Base-by-base conservation (phyloP, 2,113 vertebrate species). In the Pomatorhinus ruficollis region DNA sequence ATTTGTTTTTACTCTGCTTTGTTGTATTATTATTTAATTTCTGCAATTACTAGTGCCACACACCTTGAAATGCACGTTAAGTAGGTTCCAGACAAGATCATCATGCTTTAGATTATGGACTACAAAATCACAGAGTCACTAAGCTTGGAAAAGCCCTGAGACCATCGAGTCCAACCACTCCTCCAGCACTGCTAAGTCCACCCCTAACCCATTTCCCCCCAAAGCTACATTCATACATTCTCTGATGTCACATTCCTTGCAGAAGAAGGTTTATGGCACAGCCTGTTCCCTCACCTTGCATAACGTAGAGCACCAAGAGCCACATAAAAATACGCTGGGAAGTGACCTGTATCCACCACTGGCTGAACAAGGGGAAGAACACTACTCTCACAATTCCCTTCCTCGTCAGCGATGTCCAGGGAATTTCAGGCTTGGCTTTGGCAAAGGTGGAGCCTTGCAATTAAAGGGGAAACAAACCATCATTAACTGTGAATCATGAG, bases 281-380 rank as follows among this genome's bases (percentile, higher is more conserved):
- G 56, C 12, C 28, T 35, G 39, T 44, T 35, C 9, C 12, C 90
- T 96, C 66, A 99, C 99, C 99, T 98, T 99, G 99, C 98, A 99
- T 98, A 89, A 99, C 44, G 64, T 99, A 99, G 71, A 99, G 98
- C 59, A 99, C 74, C 47, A 99, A 97, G 76, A 99, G 98, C 97
- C 98, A 99, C 44, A 95, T 97, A 61, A 99, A 99, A 94, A 99
- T 98, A 35, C 98, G 97, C 88, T 95, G 98, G 77, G 99, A 99
- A 16, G 99, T 99, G 42, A 99, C 99, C 95, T 99, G 99, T 87
- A 99, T 99, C 99, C 99, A 99, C 99, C 99, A 99, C 11, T 94
- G 98, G 97, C 99, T 99, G 98, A 99, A 99, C 63, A 99, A 97
- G 0, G 99, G 99, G 27, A 99, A 99, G 37, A 99, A 98, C 2